phyloP scores from a whole-genome alignment of 2,113 vertebrate genomes.

The Forbesichthys agassizii region DNA sequence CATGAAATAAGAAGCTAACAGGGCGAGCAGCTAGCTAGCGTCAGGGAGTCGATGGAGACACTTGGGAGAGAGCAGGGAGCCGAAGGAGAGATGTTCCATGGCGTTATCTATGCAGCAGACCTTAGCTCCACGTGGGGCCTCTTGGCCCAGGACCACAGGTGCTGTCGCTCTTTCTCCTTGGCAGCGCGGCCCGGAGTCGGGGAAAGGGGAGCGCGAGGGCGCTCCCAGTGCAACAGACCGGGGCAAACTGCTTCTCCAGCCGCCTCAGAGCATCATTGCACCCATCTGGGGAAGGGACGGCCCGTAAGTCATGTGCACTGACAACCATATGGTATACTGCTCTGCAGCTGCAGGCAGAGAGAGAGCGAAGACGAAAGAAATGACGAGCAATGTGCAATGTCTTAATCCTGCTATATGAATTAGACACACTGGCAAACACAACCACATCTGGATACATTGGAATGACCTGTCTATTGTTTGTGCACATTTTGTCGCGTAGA shows the following conservation, averaged over 20 bases:
- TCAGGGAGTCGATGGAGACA: too few relatives aligned
- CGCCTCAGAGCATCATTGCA: constrained; percentile 40
- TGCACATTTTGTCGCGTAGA: constrained; percentile 45
- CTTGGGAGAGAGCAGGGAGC: too few relatives aligned
- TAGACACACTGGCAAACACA: constrained; percentile 36
- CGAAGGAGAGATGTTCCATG: constrained; percentile 42
- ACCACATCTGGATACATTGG: constrained; percentile 24
- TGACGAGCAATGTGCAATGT: not conserved
- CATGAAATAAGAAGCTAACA: too few relatives aligned
- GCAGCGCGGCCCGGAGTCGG: too few relatives aligned
- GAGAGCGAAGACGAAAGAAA: constrained; percentile 9
- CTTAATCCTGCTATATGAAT: constrained; percentile 61
- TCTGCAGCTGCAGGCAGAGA: constrained; percentile 20
- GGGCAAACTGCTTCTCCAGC: constrained; percentile 65
- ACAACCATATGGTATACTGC: constrained; percentile 73
- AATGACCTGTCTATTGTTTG: constrained; percentile 51
- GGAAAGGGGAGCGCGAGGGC: constrained; percentile 8
- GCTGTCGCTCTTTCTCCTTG: too few relatives aligned
- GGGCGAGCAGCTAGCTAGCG: too few relatives aligned
- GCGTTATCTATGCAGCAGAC: constrained; percentile 56
- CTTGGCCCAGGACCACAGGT: too few relatives aligned
- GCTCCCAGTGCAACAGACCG: constrained; percentile 21
- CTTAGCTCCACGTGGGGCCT: not conserved
- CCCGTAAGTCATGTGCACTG: constrained; percentile 59
- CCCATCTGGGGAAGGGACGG: constrained; percentile 29